phyloP scores from a whole-genome alignment of 2,797 vertebrate genomes.

The Coilia nasus region DNA sequence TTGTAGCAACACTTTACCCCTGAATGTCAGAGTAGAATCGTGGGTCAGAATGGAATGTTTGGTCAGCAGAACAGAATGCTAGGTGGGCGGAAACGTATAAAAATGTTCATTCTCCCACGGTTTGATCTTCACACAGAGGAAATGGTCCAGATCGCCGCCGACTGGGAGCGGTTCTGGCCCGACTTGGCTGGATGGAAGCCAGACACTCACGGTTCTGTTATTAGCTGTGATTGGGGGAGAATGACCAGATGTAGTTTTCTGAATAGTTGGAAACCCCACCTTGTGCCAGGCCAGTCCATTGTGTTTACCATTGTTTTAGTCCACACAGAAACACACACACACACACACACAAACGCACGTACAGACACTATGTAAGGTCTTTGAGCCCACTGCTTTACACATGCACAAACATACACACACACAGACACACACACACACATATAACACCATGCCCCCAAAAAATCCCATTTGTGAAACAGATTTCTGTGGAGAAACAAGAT shows the following conservation, averaged over 20 bases:
- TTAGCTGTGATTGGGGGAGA: conserved; percentile 27
- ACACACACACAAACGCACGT: neutral
- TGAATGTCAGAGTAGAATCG: neutral
- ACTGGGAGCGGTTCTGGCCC: conserved; percentile 44
- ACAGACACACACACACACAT: neutral
- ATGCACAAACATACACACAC: neutral
- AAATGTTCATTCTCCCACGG: conserved; percentile 46
- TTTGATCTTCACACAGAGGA: conserved; percentile 57
- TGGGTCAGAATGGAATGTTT: neutral
- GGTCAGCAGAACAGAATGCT: neutral
- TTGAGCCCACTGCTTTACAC: too few species aligned
- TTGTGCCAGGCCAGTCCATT: conserved; percentile 51
- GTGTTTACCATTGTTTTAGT: conserved; percentile 65
- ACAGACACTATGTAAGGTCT: neutral
- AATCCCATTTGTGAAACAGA: conserved; percentile 48
- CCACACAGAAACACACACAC: conserved; percentile 57
- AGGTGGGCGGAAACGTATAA: neutral
- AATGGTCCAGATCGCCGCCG: conserved; percentile 33
- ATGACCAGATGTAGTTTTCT: conserved; percentile 51
- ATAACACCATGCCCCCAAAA: neutral
- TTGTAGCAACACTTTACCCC: neutral
- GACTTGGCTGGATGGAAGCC: neutral
- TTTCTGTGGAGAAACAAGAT: conserved; percentile 24
- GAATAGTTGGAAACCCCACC: conserved; percentile 60
- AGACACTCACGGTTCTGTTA: conserved; percentile 32